Evolutionary conservation across 1,140 invertebrate species (phyloP).

Genomic region (Andrena cerasifolii): DNA sequence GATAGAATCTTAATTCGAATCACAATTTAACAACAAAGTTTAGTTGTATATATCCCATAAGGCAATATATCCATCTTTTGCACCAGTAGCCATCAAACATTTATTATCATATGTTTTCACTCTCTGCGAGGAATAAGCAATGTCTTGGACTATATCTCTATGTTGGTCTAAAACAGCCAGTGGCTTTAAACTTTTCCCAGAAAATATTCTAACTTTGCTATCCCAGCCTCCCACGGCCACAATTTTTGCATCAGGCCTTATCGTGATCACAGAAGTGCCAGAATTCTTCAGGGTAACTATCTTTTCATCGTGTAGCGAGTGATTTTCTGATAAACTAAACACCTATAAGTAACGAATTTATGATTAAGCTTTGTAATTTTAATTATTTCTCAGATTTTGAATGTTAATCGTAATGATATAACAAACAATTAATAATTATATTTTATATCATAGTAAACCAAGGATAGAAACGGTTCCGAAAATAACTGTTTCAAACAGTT

Average conservation of each 20-base stretch:
- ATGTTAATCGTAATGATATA: background rate
- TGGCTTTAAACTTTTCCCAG: constrained; percentile 89
- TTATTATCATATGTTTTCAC: constrained; percentile 86
- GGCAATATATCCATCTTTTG: constrained; percentile 87
- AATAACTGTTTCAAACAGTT: too few species aligned
- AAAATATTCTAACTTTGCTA: constrained; percentile 88
- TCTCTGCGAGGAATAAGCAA: constrained; percentile 85
- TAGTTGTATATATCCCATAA: constrained; percentile 84
- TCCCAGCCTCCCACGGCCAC: constrained; percentile 91
- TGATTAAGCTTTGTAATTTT: background rate
- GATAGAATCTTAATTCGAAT: background rate
- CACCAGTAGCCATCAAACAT: constrained; percentile 87
- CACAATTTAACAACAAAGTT: background rate
- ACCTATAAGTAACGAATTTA: constrained; percentile 64
- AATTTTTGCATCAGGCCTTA: constrained; percentile 88
- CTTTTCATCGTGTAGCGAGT: constrained; percentile 82
- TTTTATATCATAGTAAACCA: background rate
- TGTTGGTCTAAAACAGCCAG: constrained; percentile 90
- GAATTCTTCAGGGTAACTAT: constrained; percentile 86
- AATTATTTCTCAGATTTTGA: too few species aligned
- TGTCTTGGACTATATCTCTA: constrained; percentile 85
- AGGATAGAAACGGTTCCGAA: too few species aligned
- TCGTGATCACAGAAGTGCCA: constrained; percentile 87
- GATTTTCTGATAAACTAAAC: constrained; percentile 72
- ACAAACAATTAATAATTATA: background rate